Conservation (phyloP, 2,797 vertebrate species). For the Eospalax fontanierii region DNA sequence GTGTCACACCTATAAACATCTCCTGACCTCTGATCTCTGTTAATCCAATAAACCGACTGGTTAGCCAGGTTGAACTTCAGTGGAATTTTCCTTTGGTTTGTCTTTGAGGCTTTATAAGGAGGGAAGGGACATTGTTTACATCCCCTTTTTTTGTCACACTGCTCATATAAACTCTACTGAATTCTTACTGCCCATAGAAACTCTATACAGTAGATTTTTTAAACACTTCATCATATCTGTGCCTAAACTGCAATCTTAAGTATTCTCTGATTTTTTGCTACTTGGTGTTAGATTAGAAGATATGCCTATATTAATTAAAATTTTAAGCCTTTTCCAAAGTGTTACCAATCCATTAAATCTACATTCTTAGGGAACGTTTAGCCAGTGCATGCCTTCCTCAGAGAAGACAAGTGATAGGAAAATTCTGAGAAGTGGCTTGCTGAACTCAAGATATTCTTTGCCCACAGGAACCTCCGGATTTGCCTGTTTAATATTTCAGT, state of each 20-base stretch:
- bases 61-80: background rate
- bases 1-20: background rate
- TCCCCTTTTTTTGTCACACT: background rate
- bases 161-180: background rate
- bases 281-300: background rate
- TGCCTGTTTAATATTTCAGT: background rate
- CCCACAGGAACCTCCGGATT: background rate
- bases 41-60: background rate
- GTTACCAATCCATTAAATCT: background rate
- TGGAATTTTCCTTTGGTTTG: background rate
- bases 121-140: background rate
- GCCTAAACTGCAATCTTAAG: constrained; percentile 16
- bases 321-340: constrained; percentile 9
- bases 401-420: background rate
- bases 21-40: background rate
- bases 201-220: background rate
- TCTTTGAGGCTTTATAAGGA: background rate
- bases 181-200: background rate
- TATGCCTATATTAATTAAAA: background rate
- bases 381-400: background rate
- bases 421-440: background rate
- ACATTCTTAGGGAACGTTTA: constrained; percentile 1
- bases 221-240: background rate
- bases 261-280: background rate
- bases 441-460: background rate